These are phyloP conservation scores for Pammene fasciana DNA, from an alignment of 2,888 invertebrate genomes.

Conservation along the genomic window DNA sequence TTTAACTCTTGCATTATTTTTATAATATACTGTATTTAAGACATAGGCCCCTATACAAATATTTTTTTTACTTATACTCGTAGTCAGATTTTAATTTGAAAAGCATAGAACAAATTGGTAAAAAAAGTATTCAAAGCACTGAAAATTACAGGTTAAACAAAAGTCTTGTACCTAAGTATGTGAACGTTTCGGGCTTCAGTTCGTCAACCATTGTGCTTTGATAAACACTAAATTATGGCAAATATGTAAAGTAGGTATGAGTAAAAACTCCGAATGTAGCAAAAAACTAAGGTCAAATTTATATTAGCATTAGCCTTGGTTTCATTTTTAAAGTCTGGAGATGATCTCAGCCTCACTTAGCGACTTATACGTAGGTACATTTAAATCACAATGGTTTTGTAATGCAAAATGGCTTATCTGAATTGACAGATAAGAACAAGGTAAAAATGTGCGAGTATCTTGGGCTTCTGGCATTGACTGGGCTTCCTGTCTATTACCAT, in stretches of 20 bases:
- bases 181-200: no score
- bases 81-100: background rate
- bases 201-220: background rate
- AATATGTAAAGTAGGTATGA: background rate
- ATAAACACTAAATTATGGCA: background rate
- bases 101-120: no score
- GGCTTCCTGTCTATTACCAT: conserved; percentile 79
- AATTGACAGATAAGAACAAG: conserved; percentile 53
- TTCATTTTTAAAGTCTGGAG: conserved; percentile 68
- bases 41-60: background rate
- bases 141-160: no score
- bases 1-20: background rate
- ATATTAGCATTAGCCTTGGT: conserved; percentile 69
- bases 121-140: no score
- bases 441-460: conserved; percentile 50
- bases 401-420: conserved; percentile 59
- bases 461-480: conserved; percentile 71
- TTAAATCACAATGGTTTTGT: conserved; percentile 72
- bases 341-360: conserved; percentile 68
- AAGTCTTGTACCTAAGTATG: no score
- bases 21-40: background rate
- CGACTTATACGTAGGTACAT: conserved; percentile 53
- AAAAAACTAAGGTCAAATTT: conserved; percentile 66
- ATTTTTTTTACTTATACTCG: no score
- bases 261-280: conserved; percentile 40